Base-by-base conservation (phyloP, 2,113 vertebrate genomes). In the Falcunculus frontatus region DNA sequence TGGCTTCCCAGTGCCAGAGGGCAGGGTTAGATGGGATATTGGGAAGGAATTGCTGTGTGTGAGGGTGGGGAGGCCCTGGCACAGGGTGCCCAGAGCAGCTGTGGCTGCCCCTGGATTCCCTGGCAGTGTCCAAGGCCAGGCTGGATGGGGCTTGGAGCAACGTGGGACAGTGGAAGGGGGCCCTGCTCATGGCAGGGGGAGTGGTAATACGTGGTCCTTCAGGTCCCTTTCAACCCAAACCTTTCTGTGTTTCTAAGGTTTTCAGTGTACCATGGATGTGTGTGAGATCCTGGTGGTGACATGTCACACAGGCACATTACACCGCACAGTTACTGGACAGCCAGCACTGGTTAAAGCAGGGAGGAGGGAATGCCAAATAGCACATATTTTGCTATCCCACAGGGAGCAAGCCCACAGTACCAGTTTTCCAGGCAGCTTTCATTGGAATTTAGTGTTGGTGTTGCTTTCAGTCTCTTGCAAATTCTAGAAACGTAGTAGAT, bases 121-220 rank as follows among this genome's bases (percentile, higher is more conserved):
- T 69, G 73, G 73, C 0, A 60, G 39, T 78, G 55, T 1, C 15
- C 21, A 11, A 30, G 65, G 12, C 11, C n/a, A 15, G 41, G 29
- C 0, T 63, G 47, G 23, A 16, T 0, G 0, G 22, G 12, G 8
- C n/a, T 70, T 23, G 75, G 21, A 56, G 18, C 27, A 11, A 0
- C 12, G 12, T 81, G 68, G 37, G 4, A 0, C 0, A 5, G 8
- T 44, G 76, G 27, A 1, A 52, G 18, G 7, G 37, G 50, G 41
- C 41, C 41, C 39, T 53, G 56, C 4, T 13, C n/a, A 4, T 56
- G 35, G 6, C n/a, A 42, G 21, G 2, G 13, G 5, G 1, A 22
- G 41, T 72, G 56, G 13, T 13, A 20, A 7, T 25, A 16, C 13
- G 2, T 37, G 22, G 5, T 16, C 13, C 5, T 46, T 37, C n/a